phyloP scores from a whole-genome alignment of 2,113 vertebrate genomes.

The Gadus macrocephalus region DNA sequence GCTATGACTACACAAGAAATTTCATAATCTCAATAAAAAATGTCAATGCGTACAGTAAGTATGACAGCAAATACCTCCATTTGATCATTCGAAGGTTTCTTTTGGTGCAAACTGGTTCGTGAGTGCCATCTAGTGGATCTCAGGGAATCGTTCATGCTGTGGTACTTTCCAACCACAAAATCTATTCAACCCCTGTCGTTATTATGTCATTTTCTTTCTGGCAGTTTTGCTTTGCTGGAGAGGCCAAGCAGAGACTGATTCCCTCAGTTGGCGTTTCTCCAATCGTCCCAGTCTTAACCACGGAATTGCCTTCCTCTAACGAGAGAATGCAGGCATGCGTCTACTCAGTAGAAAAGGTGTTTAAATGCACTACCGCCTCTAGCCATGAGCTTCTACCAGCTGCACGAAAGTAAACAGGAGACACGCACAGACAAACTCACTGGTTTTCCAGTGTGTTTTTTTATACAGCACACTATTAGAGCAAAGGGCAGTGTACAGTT shows the following conservation, averaged over 20 bases:
- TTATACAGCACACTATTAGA: not conserved
- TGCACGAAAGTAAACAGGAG: slow-evolving; percentile 54
- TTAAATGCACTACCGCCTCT: slow-evolving; percentile 53
- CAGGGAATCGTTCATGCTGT: slow-evolving; percentile 24
- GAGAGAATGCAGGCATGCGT: slow-evolving; percentile 25
- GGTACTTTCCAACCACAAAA: slow-evolving; percentile 4
- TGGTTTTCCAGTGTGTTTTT: slow-evolving; percentile 11
- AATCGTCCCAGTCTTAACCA: slow-evolving; percentile 8
- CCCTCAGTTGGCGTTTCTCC: not conserved
- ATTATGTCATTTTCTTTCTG: too few species aligned
- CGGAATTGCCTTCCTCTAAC: slow-evolving; percentile 22
- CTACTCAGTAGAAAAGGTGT: slow-evolving; percentile 31
- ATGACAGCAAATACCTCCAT: too few species aligned
- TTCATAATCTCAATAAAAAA: too few species aligned
- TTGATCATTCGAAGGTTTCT: too few species aligned
- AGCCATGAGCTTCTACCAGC: slow-evolving; percentile 41
- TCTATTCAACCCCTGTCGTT: slow-evolving; percentile 12
- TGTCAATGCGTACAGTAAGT: too few species aligned
- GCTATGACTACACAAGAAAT: too few species aligned
- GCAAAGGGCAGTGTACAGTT: not conserved
- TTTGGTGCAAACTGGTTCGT: slow-evolving; percentile 17
- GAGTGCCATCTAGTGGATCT: slow-evolving; percentile 65
- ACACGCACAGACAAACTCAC: slow-evolving; percentile 23
- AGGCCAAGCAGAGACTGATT: not conserved
- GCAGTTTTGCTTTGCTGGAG: too few species aligned